Conservation (phyloP, 2,888 invertebrate species). For the Galeopsomyia nigrocyanea region DNA sequence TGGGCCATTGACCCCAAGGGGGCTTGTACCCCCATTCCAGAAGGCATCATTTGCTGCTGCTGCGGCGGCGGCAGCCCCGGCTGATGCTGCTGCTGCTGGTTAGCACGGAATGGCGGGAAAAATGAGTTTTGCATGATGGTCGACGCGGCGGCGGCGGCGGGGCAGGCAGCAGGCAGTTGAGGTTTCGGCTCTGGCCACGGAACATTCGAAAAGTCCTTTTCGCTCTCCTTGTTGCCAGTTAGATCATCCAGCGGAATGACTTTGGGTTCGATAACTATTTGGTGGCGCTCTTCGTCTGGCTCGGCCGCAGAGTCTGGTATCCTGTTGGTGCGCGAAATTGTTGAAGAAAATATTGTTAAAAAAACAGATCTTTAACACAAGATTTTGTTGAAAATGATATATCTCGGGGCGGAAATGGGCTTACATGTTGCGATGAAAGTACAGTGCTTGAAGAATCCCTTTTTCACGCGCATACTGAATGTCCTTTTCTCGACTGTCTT, state of each 20-base stretch:
- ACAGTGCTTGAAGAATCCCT: conserved; percentile 84
- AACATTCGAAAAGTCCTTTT: conserved; percentile 82
- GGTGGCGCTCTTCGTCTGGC: conserved; percentile 86
- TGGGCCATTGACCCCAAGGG: conserved; percentile 55
- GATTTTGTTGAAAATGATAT: too few species aligned
- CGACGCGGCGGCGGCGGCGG: too few species aligned
- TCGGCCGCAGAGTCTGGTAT: conserved; percentile 90
- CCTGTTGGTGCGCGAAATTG: conserved; percentile 61
- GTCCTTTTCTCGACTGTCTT: conserved; percentile 87
- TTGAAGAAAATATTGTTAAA: conserved; percentile 12
- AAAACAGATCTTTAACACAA: too few species aligned
- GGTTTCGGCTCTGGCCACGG: conserved; percentile 90
- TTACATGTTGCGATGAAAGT: conserved; percentile 82
- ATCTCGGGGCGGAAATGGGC: too few species aligned
- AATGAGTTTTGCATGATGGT: conserved; percentile 54
- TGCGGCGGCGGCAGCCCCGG: conserved; percentile 41
- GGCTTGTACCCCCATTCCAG: conserved; percentile 57
- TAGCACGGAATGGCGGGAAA: conserved; percentile 65
- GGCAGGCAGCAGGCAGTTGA: conserved; percentile 71
- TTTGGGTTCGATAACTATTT: conserved; percentile 81
- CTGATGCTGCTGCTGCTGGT: conserved; percentile 56
- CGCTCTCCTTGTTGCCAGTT: conserved; percentile 84
- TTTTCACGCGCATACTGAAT: conserved; percentile 90
- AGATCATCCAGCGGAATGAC: conserved; percentile 91
- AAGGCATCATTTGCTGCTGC: conserved; percentile 51